These are phyloP conservation scores for Noctuana brunneofusca DNA, from an alignment of 2,888 invertebrate species.

Conservation along the genomic window DNA sequence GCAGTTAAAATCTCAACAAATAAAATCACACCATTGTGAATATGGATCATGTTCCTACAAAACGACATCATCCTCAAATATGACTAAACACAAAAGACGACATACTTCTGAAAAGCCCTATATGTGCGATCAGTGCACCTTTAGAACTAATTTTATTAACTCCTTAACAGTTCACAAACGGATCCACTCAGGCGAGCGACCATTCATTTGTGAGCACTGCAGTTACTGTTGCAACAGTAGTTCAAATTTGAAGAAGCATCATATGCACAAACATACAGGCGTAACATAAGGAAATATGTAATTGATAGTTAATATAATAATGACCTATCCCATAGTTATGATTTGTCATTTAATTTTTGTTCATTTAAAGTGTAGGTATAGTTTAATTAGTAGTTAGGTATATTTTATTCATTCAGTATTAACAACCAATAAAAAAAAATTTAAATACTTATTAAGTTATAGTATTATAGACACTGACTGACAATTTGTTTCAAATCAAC, in stretches of 20 bases:
- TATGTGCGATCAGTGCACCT: constrained; percentile 74
- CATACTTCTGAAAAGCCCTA: constrained; percentile 74
- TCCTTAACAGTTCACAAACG: constrained; percentile 73
- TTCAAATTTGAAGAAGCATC: constrained; percentile 77
- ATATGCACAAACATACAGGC: constrained; percentile 56
- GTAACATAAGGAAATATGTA: constrained; percentile 23
- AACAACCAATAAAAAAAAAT: too few relatives aligned
- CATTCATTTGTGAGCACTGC: constrained; percentile 67
- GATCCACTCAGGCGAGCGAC: constrained; percentile 67
- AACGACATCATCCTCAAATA: constrained; percentile 74
- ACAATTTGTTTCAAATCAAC: too few relatives aligned
- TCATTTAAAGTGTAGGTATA: too few relatives aligned
- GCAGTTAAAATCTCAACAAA: constrained; percentile 54
- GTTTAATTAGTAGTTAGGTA: too few relatives aligned
- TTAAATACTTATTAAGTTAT: too few relatives aligned
- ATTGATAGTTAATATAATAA: background rate
- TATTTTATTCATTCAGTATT: too few relatives aligned
- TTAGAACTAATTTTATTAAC: constrained; percentile 74
- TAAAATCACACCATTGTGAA: constrained; percentile 66
- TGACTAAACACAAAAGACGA: constrained; percentile 71
- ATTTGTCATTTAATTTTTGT: too few relatives aligned
- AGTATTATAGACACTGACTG: too few relatives aligned
- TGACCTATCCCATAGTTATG: too few relatives aligned
- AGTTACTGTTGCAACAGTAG: constrained; percentile 73
- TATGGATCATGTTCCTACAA: constrained; percentile 79